Base-by-base conservation (phyloP, 2,797 vertebrate genomes). In the Echiichthys vipera region DNA sequence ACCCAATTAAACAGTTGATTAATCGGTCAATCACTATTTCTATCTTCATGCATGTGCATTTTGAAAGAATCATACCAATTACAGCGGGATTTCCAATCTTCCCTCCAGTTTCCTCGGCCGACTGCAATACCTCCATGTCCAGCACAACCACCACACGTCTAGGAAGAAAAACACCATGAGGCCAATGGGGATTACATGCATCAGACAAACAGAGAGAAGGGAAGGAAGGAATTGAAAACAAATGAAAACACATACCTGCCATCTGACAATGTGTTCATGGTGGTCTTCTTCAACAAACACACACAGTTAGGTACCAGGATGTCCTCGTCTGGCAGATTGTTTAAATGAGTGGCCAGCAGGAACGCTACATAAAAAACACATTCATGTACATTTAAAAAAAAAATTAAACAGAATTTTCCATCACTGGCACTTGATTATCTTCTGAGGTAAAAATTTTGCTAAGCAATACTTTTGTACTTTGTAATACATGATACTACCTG, bases 61-160 rank as follows among this genome's bases (percentile, higher is more conserved):
- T 61, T 45, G 53, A 65, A 66, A 43, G 1, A 72, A 45, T 4
- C 24, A 18, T 84, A 93, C 90, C 79, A 20, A 75, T 59, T 70
- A 47, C 0, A 56, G 12, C 65, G 25, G 93, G 92, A 77, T 80
- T 78, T 68, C 93, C 93, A 59, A 94, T 93, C 74, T 34, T 85
- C 12, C 65, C 87, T 59, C 87, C 90, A 20, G 42, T 37, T 70
- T 91, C 88, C 47, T 86, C 84, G 0, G 90, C 87, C 0, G 85
- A 87, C 24, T 86, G 80, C 37, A 94, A 37, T 12, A 94, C 34
- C 8, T 91, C 88, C 71, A 93, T 71, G 22, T 83, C 90, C 17
- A 89, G 5, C 32, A 93, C 63, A 32, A 81, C 6, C 45, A 92
- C 73, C 24, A 90, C 89, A 30, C 0, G 36, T 29, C 90, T 92